Evolutionary conservation across 2,113 vertebrate genomes (phyloP), one percentile per base, ranked within the genome.

Genomic region (Romanogobio albipinnatus): DNA sequence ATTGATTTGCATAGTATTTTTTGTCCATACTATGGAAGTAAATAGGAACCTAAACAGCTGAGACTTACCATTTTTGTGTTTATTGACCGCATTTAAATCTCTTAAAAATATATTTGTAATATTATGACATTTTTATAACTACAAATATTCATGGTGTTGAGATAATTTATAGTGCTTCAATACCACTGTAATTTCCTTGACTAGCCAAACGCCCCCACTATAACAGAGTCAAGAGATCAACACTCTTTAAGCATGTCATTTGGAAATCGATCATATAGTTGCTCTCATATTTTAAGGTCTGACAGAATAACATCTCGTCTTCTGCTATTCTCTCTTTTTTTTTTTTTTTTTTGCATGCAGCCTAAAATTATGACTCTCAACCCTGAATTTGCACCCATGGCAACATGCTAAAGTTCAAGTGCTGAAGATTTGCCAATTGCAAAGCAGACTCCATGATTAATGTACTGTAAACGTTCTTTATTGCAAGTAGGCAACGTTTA

Each of bases 61-160:
- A 45, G 10, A 10, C 22, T 8, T 7, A 47, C 24, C 45, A 51
- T 51, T 51, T 75, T 51, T 75, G 3, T n/a, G 9, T 9, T 15
- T 75, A 29, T 45, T 73, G 9, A 9, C 5, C 71, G 24, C 45
- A 49, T 29, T 29, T 29, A 29, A 29, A 29, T 74, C 5, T 49
- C 43, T 49, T 74, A 26, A 26, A 74, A 74, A n/a, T 13, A 45
- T 45, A 29, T 45, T 49, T 26, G 22, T 15, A 26, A 49, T 43
- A 74, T n/a, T n/a, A n/a, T n/a, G n/a, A n/a, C 43, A 26, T 74
- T 73, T 51, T 75, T 49, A 51, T 47, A 26, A 51, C n/a, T 75
- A 75, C 26, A 51, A 29, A 51, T 51, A 47, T 51, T 13, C 45
- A 49, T 75, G 14, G 9, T 75, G 73, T 75, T 75, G 8, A 51